These are phyloP conservation scores for Drosophila ezoana DNA, from an alignment of 2,888 invertebrate genomes.

Conservation along the genomic window DNA sequence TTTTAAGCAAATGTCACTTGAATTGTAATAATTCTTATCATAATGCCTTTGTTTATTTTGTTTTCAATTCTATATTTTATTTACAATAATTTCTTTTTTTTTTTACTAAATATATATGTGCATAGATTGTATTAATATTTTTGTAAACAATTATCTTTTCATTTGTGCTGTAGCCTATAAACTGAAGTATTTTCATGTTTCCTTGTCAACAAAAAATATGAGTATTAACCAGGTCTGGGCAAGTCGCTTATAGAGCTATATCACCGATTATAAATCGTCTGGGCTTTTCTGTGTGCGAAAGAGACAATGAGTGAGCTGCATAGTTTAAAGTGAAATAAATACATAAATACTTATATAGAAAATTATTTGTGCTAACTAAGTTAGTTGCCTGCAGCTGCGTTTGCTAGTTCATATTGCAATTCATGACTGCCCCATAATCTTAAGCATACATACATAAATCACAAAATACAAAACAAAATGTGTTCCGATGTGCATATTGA, in stretches of 20 bases:
- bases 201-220: conserved; percentile 10
- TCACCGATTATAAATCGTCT: conserved; percentile 42
- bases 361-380: conserved; percentile 49
- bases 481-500: conserved; percentile 29
- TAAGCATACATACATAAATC: conserved; percentile 25
- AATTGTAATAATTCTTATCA: conserved; percentile 43
- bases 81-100: conserved; percentile 11
- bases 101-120: conserved; percentile 44
- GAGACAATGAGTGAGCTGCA: conserved; percentile 50
- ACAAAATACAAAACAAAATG: conserved; percentile 2
- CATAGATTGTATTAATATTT: conserved; percentile 58
- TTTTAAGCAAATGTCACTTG: conserved; percentile 41
- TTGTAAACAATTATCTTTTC: conserved; percentile 58
- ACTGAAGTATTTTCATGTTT: conserved; percentile 25
- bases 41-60: conserved; percentile 18
- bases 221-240: conserved; percentile 42
- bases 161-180: conserved; percentile 26
- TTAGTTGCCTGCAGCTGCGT: conserved; percentile 36
- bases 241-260: conserved; percentile 31
- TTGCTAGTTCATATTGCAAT: conserved; percentile 32
- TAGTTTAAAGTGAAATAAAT: conserved; percentile 40
- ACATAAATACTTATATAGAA: conserved; percentile 28
- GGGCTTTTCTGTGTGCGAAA: conserved; percentile 16
- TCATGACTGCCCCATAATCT: conserved; percentile 34
- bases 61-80: conserved; percentile 12